Conservation (phyloP, 2,113 vertebrate genomes). For the Triplophysa rosa region DNA sequence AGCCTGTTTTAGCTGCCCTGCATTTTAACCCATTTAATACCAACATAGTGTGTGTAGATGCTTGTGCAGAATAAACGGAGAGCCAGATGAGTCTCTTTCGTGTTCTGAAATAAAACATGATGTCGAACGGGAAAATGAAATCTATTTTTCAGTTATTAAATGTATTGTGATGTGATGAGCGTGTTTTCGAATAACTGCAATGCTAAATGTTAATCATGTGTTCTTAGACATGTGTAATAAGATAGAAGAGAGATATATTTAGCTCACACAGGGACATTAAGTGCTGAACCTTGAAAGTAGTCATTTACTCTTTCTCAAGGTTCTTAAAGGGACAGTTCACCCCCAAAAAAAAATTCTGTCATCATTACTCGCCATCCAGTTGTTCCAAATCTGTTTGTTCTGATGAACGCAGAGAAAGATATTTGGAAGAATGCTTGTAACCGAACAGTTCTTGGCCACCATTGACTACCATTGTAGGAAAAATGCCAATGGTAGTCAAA, state of each 20-base stretch:
- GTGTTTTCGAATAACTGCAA: not conserved
- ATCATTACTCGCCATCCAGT: no score
- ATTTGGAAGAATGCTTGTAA: no score
- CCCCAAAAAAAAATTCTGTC: no score
- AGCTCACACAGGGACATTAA: not conserved
- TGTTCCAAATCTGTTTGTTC: no score
- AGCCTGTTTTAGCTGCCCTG: constrained; percentile 34
- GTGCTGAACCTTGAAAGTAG: not conserved
- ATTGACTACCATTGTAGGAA: no score
- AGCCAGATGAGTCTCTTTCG: not conserved
- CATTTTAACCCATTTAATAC: constrained; percentile 38
- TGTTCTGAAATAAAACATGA: constrained; percentile 1
- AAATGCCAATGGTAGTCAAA: no score
- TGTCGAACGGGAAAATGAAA: not conserved
- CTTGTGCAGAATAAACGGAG: constrained; percentile 1
- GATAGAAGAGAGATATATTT: not conserved
- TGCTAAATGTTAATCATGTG: not conserved
- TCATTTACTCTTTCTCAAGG: not conserved
- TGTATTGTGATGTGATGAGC: not conserved
- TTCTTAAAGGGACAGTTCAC: no score
- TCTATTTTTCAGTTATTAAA: not conserved
- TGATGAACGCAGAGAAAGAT: no score
- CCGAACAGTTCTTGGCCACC: no score
- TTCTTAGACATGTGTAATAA: not conserved
- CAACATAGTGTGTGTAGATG: not conserved